These are phyloP conservation scores for Neopelma chrysocephalum DNA, from an alignment of 2,797 vertebrate species.

Conservation along the genomic window DNA sequence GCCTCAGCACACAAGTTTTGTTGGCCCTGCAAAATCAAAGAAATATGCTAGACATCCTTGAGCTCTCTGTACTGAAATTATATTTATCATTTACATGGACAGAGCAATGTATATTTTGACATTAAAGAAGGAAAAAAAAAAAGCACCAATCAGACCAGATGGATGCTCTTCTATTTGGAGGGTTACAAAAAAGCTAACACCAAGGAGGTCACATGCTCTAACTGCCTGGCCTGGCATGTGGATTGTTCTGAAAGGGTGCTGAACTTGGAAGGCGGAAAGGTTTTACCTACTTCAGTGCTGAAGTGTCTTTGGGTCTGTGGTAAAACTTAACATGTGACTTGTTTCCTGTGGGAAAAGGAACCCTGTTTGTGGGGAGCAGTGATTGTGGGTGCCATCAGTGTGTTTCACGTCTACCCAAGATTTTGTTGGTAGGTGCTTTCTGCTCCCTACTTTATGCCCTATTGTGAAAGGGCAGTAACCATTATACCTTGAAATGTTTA, in stretches of 20 bases:
- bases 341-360: neutral
- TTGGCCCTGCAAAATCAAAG: neutral
- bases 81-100: neutral
- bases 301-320: neutral
- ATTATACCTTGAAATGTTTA: neutral
- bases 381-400: rapidly evolving
- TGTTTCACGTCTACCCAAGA: neutral
- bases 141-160: neutral
- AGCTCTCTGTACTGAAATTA: neutral
- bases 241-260: neutral
- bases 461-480: neutral
- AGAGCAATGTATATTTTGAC: neutral
- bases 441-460: neutral
- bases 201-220: neutral
- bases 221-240: neutral
- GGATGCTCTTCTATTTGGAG: neutral
- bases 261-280: neutral
- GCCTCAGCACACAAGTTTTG: neutral
- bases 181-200: neutral
- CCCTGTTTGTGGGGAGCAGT: neutral
- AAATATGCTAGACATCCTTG: neutral
- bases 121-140: neutral
- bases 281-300: neutral
- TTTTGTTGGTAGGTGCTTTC: neutral
- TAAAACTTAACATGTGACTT: neutral